Base-by-base conservation (phyloP, 2,888 invertebrate genomes). In the Heliconius charithonia region DNA sequence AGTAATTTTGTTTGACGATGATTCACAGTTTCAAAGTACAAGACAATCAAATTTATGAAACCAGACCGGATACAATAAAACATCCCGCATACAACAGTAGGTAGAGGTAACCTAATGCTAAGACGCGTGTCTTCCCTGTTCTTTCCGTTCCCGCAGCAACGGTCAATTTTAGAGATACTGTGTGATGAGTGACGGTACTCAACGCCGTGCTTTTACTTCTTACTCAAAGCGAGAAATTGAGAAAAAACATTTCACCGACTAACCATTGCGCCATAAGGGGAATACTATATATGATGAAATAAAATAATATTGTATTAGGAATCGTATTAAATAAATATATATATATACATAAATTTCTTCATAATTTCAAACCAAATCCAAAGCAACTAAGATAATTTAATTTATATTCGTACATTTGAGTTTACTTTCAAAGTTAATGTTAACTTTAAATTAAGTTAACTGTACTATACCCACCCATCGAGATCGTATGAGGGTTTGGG, bases 371-470 rank as follows among this genome's bases (percentile, higher is more conserved):
- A 74, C 74, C 70, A 76, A 79, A 79, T 76, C 63, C 70, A 75
- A 69, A 66, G 76, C 69, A 79, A 32, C 72, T 79, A 75, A 78
- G 79, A 80, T 81, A 78, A 80, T 78, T 77, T 70, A 81, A 82
- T 81, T 81, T 78, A 80, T 80, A 65, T 41, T 63, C 81, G 72
- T 80, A 76, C 75, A 76, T 73, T 79, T 76, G 78, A 75, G 63
- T 79, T 79, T 76, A 76, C 77, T 79, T 81, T 51, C 79, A 77
- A 81, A 81, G 81, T 82, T 83, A 82, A 80, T 81, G 80, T 80
- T 80, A 83, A 82, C 79, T 82, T 83, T 81, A 83, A 80, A 83
- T 83, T 81, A 81, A 83, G 82, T 83, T 83, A 83, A 80, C 79
- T 80, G 82, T 82, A 79, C 80, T 80, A 78, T 80, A 82, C 77